Conservation (phyloP, 2,888 invertebrate species). For the Andrena camellia region DNA sequence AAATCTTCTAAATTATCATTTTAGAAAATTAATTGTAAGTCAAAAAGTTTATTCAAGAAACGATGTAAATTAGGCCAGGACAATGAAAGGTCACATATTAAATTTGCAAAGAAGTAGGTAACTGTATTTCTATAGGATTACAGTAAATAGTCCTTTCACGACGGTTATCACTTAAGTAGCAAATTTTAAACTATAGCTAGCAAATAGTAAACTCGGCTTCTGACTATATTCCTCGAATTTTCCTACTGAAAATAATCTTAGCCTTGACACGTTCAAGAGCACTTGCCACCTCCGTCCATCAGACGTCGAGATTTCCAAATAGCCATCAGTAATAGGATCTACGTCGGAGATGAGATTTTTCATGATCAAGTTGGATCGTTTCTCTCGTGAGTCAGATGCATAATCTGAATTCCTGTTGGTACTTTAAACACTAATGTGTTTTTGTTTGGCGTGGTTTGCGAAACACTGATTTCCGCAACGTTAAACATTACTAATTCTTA, state of each 20-base stretch:
- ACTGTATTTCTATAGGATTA: too few relatives aligned
- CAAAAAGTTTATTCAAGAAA: too few relatives aligned
- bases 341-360: constrained; percentile 79
- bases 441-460: constrained; percentile 34
- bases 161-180: too few relatives aligned
- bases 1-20: too few relatives aligned
- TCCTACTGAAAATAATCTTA: constrained; percentile 39
- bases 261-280: constrained; percentile 43
- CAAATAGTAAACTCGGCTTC: constrained; percentile 42
- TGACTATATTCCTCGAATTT: not conserved
- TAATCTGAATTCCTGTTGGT: constrained; percentile 56
- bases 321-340: constrained; percentile 79
- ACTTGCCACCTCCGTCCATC: constrained; percentile 53
- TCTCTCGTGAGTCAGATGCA: constrained; percentile 34
- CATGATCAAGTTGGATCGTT: constrained; percentile 61
- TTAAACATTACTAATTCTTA: constrained; percentile 61
- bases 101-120: too few relatives aligned
- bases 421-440: constrained; percentile 36
- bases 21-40: too few relatives aligned
- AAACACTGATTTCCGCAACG: constrained; percentile 48
- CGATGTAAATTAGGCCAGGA: too few relatives aligned
- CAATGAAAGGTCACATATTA: too few relatives aligned
- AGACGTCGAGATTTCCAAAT: constrained; percentile 74
- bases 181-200: too few relatives aligned
- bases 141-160: too few relatives aligned